phyloP scores from a whole-genome alignment of 2,113 vertebrate genomes.

The Hydrochoerus hydrochaeris region DNA sequence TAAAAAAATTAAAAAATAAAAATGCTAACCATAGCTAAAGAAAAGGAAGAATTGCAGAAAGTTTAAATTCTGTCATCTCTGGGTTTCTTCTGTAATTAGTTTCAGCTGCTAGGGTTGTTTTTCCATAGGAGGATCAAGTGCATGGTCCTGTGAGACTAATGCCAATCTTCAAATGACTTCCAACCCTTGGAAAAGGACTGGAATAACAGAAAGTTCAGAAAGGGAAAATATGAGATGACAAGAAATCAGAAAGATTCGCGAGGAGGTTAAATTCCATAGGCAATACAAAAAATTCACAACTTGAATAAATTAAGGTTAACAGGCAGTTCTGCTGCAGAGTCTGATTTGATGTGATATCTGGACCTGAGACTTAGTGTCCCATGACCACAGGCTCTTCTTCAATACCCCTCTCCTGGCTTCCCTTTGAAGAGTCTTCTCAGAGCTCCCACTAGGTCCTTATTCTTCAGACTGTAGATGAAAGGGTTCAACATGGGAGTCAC shows the following conservation, averaged over 20 bases:
- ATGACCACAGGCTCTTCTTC: background rate
- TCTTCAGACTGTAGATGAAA: background rate
- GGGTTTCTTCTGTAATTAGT: background rate
- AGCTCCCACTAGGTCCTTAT: background rate
- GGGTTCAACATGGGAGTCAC: conserved; percentile 26
- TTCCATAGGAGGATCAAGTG: no score
- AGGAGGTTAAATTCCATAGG: background rate
- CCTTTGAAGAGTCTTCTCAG: background rate
- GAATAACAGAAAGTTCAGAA: background rate
- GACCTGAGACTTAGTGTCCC: no score
- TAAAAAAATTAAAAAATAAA: no score
- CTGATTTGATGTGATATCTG: background rate
- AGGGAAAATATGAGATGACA: background rate
- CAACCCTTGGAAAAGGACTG: no score
- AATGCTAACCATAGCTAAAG: background rate
- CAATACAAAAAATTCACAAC: background rate
- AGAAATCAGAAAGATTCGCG: background rate
- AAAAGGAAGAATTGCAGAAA: background rate
- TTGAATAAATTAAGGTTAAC: background rate
- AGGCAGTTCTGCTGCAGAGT: background rate
- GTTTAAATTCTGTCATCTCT: background rate
- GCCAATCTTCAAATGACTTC: background rate
- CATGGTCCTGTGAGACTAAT: background rate
- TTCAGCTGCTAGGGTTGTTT: background rate
- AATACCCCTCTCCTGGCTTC: background rate